Evolutionary conservation across 2,797 vertebrate species (phyloP), one percentile per base, ranked within the genome.

Genomic region (Hydrolagus colliei): DNA sequence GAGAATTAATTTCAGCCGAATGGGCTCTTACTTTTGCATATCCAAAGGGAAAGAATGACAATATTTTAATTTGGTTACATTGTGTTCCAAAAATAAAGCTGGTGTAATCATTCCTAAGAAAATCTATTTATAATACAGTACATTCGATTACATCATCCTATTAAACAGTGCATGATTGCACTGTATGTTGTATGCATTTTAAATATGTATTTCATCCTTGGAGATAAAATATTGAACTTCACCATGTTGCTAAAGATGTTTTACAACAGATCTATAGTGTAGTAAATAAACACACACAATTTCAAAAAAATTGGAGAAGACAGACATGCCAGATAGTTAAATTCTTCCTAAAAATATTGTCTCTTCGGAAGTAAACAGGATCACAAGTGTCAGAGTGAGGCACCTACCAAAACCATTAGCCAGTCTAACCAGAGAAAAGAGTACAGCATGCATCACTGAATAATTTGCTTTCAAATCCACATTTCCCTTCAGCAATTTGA

Each of bases 401-500:
- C 73, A 1, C 82, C 89, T 88, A 88, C 88, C 90, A 86, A 73
- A 88, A 87, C 88, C 87, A 88, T 88, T 88, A 90, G 87, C 87
- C 87, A 32, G 4, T 77, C 87, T 90, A 87, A 89, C 87, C 88
- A 86, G 32, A 82, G 88, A 87, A 90, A 65, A 89, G 89, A 92
- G 90, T 7, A 73, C 87, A 90, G 22, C 22, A 87, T 35, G 88
- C 88, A 87, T 88, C 89, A 90, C 89, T 82, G 89, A 91, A 89
- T 88, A 85, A 89, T 87, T 90, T 89, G 87, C 91, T 90, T 91
- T 89, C 87, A 90, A 89, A 92, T 87, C 89, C 88, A 91, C 90
- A 88, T 87, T 90, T 93, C 93, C 93, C 92, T 90, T 87, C 87
- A 92, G 91, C 90, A 89, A 86, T 90, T 91, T 88, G 91, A 90